phyloP scores from a whole-genome alignment of 2,113 vertebrate genomes.

The Nasalis larvatus region DNA sequence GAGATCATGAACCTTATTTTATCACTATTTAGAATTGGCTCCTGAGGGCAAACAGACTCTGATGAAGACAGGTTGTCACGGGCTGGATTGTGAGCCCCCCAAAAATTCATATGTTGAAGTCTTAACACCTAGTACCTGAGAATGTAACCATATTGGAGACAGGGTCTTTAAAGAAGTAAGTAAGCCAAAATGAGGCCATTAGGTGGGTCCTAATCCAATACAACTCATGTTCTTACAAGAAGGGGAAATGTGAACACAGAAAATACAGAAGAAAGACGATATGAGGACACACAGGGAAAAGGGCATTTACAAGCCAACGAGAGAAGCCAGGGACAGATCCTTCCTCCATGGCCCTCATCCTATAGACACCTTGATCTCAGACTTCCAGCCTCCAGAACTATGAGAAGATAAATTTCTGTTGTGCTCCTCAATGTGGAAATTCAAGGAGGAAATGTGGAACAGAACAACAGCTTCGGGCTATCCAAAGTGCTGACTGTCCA shows the following conservation, averaged over 20 bases:
- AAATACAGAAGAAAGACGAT: background rate
- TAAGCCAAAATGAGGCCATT: background rate
- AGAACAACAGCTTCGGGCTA: background rate
- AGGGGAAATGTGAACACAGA: background rate
- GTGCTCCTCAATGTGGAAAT: background rate
- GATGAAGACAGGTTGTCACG: background rate
- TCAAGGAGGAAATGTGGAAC: background rate
- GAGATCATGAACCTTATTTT: background rate
- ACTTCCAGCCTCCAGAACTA: background rate
- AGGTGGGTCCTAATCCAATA: background rate
- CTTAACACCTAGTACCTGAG: background rate
- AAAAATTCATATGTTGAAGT: background rate
- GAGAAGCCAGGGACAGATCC: background rate
- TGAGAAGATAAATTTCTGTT: background rate
- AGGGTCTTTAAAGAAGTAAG: background rate
- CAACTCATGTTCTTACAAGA: background rate
- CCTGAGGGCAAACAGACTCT: background rate
- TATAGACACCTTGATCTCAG: background rate
- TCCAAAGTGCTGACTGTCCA: background rate
- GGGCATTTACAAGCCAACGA: background rate
- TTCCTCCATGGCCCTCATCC: background rate
- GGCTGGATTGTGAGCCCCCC: background rate
- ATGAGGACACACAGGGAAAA: background rate
- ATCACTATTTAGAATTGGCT: background rate
- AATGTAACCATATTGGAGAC: background rate